These are phyloP conservation scores for Muntiacus muntjak DNA, from an alignment of 2,113 vertebrate genomes.

Conservation along the genomic window DNA sequence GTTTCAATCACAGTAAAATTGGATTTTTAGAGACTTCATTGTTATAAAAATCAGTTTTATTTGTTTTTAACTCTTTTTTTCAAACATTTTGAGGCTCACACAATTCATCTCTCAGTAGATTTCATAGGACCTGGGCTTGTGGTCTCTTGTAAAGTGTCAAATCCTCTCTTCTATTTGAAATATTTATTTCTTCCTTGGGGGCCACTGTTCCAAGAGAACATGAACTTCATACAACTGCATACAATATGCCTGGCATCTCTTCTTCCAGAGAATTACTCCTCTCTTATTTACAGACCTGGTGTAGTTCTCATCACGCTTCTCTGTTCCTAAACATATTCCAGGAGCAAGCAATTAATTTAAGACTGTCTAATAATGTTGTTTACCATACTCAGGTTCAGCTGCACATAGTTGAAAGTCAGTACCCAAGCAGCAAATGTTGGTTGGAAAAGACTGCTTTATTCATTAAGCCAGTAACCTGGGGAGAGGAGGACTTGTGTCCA, in stretches of 20 bases:
- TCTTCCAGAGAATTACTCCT: not conserved
- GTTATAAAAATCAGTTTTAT: not conserved
- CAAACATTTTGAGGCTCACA: not conserved
- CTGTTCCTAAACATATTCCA: not conserved
- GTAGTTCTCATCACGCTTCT: not conserved
- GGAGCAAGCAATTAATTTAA: not conserved
- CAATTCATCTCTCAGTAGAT: not conserved
- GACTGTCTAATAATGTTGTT: not conserved
- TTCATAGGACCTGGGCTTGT: not conserved
- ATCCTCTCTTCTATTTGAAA: not conserved
- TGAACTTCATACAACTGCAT: not conserved
- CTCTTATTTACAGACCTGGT: not conserved
- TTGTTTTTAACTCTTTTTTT: not conserved
- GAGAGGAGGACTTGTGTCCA: not conserved
- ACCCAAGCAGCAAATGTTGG: not conserved
- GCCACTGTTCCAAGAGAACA: not conserved
- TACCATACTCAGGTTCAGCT: not conserved
- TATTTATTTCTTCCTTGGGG: not conserved
- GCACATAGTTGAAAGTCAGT: not conserved
- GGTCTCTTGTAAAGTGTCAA: not conserved
- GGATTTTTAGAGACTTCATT: not conserved
- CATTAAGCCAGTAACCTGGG: not conserved
- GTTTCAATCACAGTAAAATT: not conserved
- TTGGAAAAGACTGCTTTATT: not conserved
- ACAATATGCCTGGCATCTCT: not conserved